Evolutionary conservation across 2,113 vertebrate species (phyloP).

Genomic region (Chaenocephalus aceratus): DNA sequence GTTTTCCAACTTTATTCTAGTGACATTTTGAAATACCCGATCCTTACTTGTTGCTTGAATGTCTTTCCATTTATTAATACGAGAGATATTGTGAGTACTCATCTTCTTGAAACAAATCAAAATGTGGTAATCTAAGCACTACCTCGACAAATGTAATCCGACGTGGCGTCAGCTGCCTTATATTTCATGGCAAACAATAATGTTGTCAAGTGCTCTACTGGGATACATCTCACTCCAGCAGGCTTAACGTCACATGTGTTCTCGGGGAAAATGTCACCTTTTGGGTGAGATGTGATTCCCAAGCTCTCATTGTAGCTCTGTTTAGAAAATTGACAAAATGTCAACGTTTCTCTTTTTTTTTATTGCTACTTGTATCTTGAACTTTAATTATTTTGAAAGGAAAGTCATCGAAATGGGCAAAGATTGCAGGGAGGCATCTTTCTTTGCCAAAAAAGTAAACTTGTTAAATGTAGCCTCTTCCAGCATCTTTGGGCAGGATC

Average conservation of each 20-base stretch:
- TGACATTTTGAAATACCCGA: too few species aligned
- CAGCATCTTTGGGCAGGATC: constrained; percentile 4
- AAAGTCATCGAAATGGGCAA: constrained; percentile 21
- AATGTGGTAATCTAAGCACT: not conserved
- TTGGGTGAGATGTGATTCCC: not conserved
- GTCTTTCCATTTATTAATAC: too few species aligned
- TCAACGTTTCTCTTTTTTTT: not conserved
- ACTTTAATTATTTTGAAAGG: constrained; percentile 31
- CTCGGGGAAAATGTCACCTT: constrained; percentile 35
- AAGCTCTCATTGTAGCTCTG: constrained; percentile 1
- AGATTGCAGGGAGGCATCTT: constrained; percentile 12
- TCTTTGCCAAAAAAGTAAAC: constrained; percentile 27
- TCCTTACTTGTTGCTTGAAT: not conserved
- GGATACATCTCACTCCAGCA: not conserved
- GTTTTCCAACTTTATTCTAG: too few species aligned
- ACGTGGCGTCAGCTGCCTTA: not conserved
- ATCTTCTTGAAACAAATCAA: not conserved
- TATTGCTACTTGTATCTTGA: constrained; percentile 16
- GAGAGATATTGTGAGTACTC: too few species aligned
- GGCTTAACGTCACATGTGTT: not conserved
- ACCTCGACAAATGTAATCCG: not conserved
- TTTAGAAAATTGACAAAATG: constrained; percentile 40
- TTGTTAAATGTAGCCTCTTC: constrained; percentile 18
- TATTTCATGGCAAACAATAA: constrained; percentile 12
- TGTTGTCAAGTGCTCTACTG: not conserved